These are phyloP conservation scores for Conopomorpha cramerella DNA, from an alignment of 1,140 invertebrate species.

Conservation along the genomic window DNA sequence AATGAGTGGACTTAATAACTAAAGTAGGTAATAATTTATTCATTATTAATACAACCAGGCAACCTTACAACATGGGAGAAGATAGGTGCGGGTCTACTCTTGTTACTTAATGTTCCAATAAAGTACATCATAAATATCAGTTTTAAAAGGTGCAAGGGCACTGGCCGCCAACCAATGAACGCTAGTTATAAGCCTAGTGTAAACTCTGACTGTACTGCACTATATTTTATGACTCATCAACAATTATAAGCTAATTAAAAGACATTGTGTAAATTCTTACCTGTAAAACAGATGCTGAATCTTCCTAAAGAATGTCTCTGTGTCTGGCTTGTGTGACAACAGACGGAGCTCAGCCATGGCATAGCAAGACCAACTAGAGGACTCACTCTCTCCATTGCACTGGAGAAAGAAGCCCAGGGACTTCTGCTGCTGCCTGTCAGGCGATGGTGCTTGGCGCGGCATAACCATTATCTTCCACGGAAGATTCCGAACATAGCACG, in stretches of 20 bases:
- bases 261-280: conserved; percentile 16
- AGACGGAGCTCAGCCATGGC: conserved; percentile 90
- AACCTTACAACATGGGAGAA: no score
- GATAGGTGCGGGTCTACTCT: no score
- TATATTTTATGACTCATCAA: no score
- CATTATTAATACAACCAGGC: no score
- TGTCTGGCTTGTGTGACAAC: conserved; percentile 83
- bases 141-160: no score
- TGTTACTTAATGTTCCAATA: no score
- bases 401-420: conserved; percentile 90
- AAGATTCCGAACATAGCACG: conserved; percentile 92
- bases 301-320: conserved; percentile 76
- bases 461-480: conserved; percentile 99
- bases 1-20: no score
- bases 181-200: no score
- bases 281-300: conserved; percentile 71
- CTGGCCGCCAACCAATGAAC: no score
- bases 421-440: conserved; percentile 72
- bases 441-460: conserved; percentile 78
- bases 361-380: conserved; percentile 95
- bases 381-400: conserved; percentile 95
- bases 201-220: no score
- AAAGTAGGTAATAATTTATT: no score
- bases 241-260: conserved; percentile 1
- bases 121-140: no score